Conservation (phyloP, 2,113 vertebrate species). For the Forbesichthys papilliferus region DNA sequence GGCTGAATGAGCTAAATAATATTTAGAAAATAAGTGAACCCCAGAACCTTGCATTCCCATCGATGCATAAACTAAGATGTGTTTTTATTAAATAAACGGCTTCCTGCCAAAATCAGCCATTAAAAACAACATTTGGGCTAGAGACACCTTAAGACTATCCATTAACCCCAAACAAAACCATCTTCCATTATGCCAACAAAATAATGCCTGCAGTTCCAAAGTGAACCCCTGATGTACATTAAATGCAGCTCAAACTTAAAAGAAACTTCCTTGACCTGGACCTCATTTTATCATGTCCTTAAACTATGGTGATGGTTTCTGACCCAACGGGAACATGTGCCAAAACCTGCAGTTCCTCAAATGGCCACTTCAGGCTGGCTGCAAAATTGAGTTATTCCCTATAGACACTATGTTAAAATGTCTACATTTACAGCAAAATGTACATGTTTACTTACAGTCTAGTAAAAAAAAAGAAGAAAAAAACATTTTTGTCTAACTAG, state of each 20-base stretch:
- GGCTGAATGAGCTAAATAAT: slow-evolving; percentile 72
- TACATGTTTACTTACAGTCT: no score
- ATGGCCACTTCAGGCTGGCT: no score
- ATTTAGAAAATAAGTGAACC: slow-evolving; percentile 75
- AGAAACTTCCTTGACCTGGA: no score
- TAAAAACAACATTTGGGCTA: slow-evolving; percentile 76
- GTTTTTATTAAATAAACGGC: slow-evolving; percentile 76
- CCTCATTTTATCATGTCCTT: no score
- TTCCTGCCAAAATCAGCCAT: slow-evolving; percentile 70
- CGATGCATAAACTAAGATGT: slow-evolving; percentile 76
- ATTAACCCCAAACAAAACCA: slow-evolving; percentile 60
- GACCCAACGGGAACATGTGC: no score
- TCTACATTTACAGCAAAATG: no score
- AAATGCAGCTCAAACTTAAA: slow-evolving; percentile 24
- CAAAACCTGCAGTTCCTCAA: no score
- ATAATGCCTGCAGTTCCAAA: slow-evolving; percentile 20
- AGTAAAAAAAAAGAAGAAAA: no score
- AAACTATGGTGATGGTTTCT: no score
- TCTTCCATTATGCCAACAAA: slow-evolving; percentile 47
- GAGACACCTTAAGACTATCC: slow-evolving; percentile 63
- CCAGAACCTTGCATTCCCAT: slow-evolving; percentile 71
- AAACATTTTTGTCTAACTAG: no score
- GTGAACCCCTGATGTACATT: slow-evolving; percentile 21
- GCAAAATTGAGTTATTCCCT: no score
- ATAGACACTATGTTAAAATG: no score